Percentiles rank a stretch among this genome's conserved stretches.
Conservation (phyloP, 2,113 vertebrate genomes). For the Triplophysa dalaica region DNA sequence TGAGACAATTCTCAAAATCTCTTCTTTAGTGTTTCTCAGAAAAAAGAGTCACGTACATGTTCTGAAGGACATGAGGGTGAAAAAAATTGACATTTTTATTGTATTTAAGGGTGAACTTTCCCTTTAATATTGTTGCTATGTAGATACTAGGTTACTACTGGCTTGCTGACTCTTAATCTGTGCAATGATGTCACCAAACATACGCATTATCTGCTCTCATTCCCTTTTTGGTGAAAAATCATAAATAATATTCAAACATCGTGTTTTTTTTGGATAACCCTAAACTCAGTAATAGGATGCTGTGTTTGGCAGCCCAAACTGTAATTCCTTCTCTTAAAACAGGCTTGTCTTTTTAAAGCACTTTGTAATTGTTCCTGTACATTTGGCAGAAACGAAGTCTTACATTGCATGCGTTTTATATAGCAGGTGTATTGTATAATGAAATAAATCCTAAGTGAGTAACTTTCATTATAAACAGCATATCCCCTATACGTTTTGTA, state of each 20-base stretch:
- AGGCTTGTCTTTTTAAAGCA: neutral
- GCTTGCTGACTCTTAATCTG: too few relatives aligned
- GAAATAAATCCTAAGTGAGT: neutral
- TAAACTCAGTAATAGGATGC: neutral
- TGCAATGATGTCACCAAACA: neutral
- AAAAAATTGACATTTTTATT: too few relatives aligned
- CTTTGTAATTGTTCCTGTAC: neutral
- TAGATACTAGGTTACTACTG: neutral
- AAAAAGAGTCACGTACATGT: too few relatives aligned
- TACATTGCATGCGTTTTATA: neutral
- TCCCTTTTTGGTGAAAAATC: too few relatives aligned
- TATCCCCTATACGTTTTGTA: slow-evolving; percentile 11
- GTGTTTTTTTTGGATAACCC: neutral
- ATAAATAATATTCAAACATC: too few relatives aligned
- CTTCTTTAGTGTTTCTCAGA: too few relatives aligned
- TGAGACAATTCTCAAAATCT: too few relatives aligned
- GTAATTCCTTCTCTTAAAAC: neutral
- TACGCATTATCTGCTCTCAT: too few relatives aligned
- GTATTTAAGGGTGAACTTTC: too few relatives aligned
- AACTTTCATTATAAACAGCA: neutral
- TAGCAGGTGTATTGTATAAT: neutral
- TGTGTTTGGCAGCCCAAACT: neutral
- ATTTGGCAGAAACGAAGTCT: neutral
- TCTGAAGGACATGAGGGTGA: too few relatives aligned
- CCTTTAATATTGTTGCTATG: neutral